A percentile compares a stretch with the other conserved stretches of the same genome.
These are phyloP conservation scores for Microcebus jonahi DNA, from an alignment of 2,113 vertebrate species.

Conservation along the genomic window DNA sequence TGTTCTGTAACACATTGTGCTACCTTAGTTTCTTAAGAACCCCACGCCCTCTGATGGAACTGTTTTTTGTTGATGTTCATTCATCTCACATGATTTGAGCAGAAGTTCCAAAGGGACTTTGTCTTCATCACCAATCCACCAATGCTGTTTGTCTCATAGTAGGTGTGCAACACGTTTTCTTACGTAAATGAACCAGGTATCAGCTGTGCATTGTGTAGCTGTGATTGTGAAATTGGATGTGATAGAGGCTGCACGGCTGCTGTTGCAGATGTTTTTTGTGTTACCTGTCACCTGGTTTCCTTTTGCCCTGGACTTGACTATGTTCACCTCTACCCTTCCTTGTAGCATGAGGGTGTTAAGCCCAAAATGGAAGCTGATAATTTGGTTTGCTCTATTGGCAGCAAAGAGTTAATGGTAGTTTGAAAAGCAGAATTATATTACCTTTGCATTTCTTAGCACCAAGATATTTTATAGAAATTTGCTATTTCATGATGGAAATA, in stretches of 20 bases:
- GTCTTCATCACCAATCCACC: not conserved
- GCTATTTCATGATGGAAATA: not conserved
- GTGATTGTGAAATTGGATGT: not conserved
- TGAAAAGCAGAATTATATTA: not conserved
- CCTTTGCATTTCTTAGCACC: not conserved
- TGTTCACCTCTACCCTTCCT: not conserved
- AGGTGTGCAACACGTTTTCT: not conserved
- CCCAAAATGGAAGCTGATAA: not conserved
- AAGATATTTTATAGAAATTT: not conserved
- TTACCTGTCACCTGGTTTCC: not conserved
- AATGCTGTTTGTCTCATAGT: not conserved
- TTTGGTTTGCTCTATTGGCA: not conserved
- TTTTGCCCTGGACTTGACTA: not conserved
- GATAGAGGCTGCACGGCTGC: too few species aligned
- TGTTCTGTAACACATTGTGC: not conserved
- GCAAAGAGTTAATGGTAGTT: not conserved
- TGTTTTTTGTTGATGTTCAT: not conserved
- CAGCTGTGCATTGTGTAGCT: not conserved
- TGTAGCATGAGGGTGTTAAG: not conserved
- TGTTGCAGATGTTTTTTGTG: not conserved
- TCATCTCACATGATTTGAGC: not conserved
- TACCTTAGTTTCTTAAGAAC: not conserved
- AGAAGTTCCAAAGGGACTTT: not conserved
- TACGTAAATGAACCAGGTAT: accelerated
- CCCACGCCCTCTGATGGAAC: not conserved